Evolutionary conservation across 2,888 invertebrate species (phyloP).

Genomic region (Scaptomyza tumidula): DNA sequence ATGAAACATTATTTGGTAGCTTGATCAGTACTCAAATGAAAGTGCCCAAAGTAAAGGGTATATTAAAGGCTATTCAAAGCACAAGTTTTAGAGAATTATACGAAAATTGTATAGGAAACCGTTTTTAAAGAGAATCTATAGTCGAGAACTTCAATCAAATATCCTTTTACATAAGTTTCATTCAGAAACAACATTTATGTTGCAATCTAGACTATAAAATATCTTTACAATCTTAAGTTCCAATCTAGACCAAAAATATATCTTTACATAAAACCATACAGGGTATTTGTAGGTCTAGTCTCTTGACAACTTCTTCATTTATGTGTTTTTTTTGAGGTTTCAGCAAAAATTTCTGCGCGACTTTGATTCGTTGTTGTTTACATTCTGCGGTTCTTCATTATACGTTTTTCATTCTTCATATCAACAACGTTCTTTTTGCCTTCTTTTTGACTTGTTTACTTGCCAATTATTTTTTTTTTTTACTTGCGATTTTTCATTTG

Average conservation of each 20-base stretch:
- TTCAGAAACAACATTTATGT: no score
- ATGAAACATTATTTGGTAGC: slow-evolving; percentile 14
- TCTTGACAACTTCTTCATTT: background rate
- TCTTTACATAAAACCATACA: background rate
- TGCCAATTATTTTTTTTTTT: slow-evolving; percentile 12
- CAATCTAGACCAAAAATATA: no score
- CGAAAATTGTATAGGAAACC: no score
- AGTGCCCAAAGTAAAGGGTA: background rate
- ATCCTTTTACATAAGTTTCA: no score
- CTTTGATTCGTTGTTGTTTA: slow-evolving; percentile 62
- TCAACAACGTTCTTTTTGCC: slow-evolving; percentile 22
- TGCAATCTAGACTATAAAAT: no score
- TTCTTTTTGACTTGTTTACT: slow-evolving; percentile 42
- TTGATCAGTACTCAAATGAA: background rate
- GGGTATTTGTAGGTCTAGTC: slow-evolving; percentile 9
- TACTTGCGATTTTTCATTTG: slow-evolving; percentile 28
- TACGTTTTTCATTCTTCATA: slow-evolving; percentile 34
- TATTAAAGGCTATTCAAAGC: background rate
- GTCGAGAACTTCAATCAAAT: no score
- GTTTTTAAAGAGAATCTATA: no score
- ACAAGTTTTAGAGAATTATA: no score
- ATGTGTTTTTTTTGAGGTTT: slow-evolving; percentile 7
- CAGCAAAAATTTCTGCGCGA: slow-evolving; percentile 29
- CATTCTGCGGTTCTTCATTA: slow-evolving; percentile 35
- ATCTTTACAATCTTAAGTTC: no score